These are phyloP conservation scores for Ostrea edulis DNA, from an alignment of 1,140 invertebrate genomes.

Conservation along the genomic window DNA sequence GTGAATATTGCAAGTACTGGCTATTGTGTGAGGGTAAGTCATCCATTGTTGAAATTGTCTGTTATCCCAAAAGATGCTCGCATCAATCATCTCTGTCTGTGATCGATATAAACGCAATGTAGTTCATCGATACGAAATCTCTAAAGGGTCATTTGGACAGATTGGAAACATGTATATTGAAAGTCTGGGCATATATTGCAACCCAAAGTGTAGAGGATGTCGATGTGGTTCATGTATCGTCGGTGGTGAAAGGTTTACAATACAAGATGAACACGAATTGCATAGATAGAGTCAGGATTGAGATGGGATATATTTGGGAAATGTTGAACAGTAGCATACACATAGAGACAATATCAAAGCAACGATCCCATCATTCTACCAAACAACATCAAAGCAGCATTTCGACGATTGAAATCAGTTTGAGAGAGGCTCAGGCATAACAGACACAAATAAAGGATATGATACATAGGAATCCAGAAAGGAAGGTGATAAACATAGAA, in stretches of 20 bases:
- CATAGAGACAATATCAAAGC: slow-evolving; percentile 41
- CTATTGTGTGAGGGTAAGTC: neutral
- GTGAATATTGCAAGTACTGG: slow-evolving; percentile 9
- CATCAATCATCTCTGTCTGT: neutral
- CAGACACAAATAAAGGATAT: slow-evolving; percentile 49
- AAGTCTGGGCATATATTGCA: slow-evolving; percentile 41
- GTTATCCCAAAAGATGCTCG: too few relatives aligned
- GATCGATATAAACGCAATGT: neutral
- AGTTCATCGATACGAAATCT: neutral
- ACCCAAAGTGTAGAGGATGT: slow-evolving; percentile 41
- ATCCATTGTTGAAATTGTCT: neutral
- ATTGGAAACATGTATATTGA: slow-evolving; percentile 42
- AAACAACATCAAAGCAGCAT: slow-evolving; percentile 43
- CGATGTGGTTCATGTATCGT: slow-evolving; percentile 26
- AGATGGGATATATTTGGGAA: neutral
- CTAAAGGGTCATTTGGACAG: slow-evolving; percentile 18
- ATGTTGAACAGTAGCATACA: slow-evolving; percentile 26
- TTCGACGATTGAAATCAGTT: slow-evolving; percentile 41
- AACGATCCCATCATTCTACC: slow-evolving; percentile 36
- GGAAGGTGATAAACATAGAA: slow-evolving; percentile 41
- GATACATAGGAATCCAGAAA: slow-evolving; percentile 34
- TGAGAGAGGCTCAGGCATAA: slow-evolving; percentile 45
- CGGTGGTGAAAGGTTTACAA: too few relatives aligned
- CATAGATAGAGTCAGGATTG: too few relatives aligned
- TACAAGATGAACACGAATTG: too few relatives aligned